Percentiles rank a stretch among this genome's conserved stretches.
phyloP scores from a whole-genome alignment of 2,797 vertebrate genomes.

The Toxotes lorentzi region DNA sequence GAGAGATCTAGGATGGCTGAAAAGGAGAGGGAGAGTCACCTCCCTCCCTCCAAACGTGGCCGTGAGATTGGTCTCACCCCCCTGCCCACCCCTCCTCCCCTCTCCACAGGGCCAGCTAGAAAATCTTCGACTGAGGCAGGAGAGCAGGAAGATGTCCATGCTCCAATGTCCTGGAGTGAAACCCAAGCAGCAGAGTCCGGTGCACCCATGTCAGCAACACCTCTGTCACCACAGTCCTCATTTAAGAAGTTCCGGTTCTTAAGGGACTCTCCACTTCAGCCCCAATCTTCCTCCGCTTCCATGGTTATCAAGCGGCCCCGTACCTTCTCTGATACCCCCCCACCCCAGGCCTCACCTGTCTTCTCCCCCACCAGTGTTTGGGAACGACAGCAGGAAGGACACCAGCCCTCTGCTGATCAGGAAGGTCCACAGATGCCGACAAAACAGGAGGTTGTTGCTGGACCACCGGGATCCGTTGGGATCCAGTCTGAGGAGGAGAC shows the following conservation, averaged over 20 bases:
- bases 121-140: conserved; percentile 63
- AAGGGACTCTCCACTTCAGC: conserved; percentile 73
- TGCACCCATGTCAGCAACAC: conserved; percentile 57
- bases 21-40: conserved; percentile 76
- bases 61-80: conserved; percentile 73
- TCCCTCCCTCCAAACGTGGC: conserved; percentile 78
- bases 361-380: conserved; percentile 36
- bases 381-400: conserved; percentile 48
- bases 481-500: conserved; percentile 44
- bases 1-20: conserved; percentile 65
- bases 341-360: conserved; percentile 43
- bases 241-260: conserved; percentile 84
- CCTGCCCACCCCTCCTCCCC: conserved; percentile 66
- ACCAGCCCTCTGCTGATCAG: conserved; percentile 34
- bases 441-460: conserved; percentile 46
- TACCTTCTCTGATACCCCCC: conserved; percentile 82
- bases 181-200: conserved; percentile 59
- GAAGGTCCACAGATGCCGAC: conserved; percentile 31
- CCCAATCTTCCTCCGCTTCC: conserved; percentile 67
- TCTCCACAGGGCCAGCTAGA: conserved; percentile 69
- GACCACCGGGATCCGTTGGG: neutral
- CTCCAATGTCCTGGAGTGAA: conserved; percentile 44
- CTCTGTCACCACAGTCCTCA: conserved; percentile 75
- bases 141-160: conserved; percentile 59
- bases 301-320: conserved; percentile 81